phyloP scores from a whole-genome alignment of 2,888 invertebrate genomes.

The Neocrepidodera transversa region DNA sequence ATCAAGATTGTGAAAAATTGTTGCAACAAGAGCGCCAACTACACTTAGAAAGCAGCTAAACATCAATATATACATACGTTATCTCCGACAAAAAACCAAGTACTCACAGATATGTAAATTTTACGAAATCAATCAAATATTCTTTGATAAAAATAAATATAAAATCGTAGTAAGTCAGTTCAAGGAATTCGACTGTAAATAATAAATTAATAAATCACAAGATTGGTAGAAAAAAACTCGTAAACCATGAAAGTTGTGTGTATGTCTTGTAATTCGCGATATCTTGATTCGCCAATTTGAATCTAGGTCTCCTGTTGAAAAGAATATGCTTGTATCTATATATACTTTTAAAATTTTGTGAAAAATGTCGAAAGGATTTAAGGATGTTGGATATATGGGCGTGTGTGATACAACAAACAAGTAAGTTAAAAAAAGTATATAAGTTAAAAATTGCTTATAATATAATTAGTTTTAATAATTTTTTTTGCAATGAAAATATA shows the following conservation, averaged over 20 bases:
- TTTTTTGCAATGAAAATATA: no score
- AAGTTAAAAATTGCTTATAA: no score
- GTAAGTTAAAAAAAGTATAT: no score
- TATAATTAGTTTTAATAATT: no score
- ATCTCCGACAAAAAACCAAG: background rate
- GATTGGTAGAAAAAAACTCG: constrained; percentile 17
- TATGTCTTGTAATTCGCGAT: constrained; percentile 5
- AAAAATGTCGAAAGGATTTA: constrained; percentile 6
- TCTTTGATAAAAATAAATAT: constrained; percentile 15
- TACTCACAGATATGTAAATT: constrained; percentile 4
- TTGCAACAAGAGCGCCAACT: no score
- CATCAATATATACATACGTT: no score
- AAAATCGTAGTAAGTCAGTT: constrained; percentile 16
- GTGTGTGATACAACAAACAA: background rate
- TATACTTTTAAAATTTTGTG: background rate
- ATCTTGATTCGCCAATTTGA: constrained; percentile 7
- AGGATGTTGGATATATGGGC: background rate
- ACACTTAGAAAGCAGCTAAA: no score
- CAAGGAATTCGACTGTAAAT: constrained; percentile 23
- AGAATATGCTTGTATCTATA: background rate
- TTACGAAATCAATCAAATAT: background rate
- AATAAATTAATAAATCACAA: constrained; percentile 12
- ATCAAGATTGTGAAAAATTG: no score
- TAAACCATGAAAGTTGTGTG: constrained; percentile 17
- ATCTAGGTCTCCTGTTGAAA: constrained; percentile 4